Evolutionary conservation across 2,113 vertebrate species (phyloP).

Genomic region (Sclerurus mexicanus): DNA sequence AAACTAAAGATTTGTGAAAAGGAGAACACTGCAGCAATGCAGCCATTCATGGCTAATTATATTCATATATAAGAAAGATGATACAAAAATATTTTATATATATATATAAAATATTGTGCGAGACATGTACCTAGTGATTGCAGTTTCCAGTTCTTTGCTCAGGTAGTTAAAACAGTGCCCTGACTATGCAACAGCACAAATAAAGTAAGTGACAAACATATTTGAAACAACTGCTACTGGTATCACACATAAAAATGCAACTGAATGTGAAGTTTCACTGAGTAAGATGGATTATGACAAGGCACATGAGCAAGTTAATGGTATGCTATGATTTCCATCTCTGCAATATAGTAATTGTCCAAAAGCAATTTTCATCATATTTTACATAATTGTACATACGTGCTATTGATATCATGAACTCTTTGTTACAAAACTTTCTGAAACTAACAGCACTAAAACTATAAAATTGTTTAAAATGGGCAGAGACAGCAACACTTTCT

Average conservation of each 20-base stretch:
- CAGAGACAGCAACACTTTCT: not conserved
- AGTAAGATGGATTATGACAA: not conserved
- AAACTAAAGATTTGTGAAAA: not conserved
- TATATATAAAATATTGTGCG: not conserved
- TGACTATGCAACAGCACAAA: not conserved
- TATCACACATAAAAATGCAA: not conserved
- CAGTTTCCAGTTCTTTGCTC: not conserved
- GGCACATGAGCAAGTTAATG: not conserved
- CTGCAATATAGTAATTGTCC: not conserved
- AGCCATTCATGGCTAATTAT: not conserved
- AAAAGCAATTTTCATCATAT: not conserved
- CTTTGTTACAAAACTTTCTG: not conserved
- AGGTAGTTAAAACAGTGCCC: not conserved
- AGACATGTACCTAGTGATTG: not conserved
- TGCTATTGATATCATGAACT: not conserved
- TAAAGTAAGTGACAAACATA: not conserved
- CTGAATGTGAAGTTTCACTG: not conserved
- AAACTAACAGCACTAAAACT: not conserved
- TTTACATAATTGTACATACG: not conserved
- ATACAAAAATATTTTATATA: not conserved
- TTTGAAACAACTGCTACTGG: not conserved
- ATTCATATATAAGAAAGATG: not conserved
- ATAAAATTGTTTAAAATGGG: not conserved
- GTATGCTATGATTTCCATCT: not conserved
- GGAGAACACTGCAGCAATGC: not conserved